phyloP scores from a whole-genome alignment of 2,888 invertebrate species.

The Meandrusa payeni region DNA sequence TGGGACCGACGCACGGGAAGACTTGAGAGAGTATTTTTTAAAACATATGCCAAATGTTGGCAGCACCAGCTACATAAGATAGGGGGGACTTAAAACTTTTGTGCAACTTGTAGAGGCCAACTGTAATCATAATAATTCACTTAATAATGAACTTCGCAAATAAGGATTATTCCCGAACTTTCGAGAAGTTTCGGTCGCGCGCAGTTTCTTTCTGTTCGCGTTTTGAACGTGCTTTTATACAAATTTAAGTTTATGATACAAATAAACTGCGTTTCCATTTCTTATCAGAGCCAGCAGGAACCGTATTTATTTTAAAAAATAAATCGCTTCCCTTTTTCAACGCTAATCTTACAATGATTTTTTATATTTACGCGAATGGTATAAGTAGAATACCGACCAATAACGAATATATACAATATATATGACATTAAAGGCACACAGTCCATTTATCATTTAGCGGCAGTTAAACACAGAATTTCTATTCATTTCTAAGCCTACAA shows the following conservation, averaged over 20 bases:
- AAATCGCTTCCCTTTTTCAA: too few relatives aligned
- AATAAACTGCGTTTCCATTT: slow-evolving; percentile 62
- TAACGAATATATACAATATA: too few relatives aligned
- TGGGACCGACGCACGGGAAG: too few relatives aligned
- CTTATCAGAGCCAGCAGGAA: slow-evolving; percentile 41
- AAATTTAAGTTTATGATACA: slow-evolving; percentile 64
- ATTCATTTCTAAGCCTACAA: too few relatives aligned
- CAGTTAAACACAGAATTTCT: too few relatives aligned
- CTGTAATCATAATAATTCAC: slow-evolving; percentile 73
- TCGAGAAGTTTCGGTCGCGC: slow-evolving; percentile 21
- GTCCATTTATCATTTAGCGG: too few relatives aligned
- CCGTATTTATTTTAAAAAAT: neutral
- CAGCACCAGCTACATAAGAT: slow-evolving; percentile 45
- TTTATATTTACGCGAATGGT: too few relatives aligned
- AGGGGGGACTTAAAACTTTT: slow-evolving; percentile 48
- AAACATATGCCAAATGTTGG: slow-evolving; percentile 41
- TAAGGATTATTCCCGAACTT: slow-evolving; percentile 33
- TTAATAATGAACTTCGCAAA: slow-evolving; percentile 42
- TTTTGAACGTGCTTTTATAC: slow-evolving; percentile 42
- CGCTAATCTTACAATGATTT: too few relatives aligned
- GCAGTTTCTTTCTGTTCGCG: slow-evolving; percentile 25
- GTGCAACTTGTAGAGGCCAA: slow-evolving; percentile 55
- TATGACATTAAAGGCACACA: too few relatives aligned
- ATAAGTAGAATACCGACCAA: too few relatives aligned
- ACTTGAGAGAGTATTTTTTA: slow-evolving; percentile 8